A percentile compares a stretch with the other conserved stretches of the same genome.
Evolutionary conservation across 2,888 invertebrate genomes (phyloP).

Genomic region (Azorinus chamasolen): DNA sequence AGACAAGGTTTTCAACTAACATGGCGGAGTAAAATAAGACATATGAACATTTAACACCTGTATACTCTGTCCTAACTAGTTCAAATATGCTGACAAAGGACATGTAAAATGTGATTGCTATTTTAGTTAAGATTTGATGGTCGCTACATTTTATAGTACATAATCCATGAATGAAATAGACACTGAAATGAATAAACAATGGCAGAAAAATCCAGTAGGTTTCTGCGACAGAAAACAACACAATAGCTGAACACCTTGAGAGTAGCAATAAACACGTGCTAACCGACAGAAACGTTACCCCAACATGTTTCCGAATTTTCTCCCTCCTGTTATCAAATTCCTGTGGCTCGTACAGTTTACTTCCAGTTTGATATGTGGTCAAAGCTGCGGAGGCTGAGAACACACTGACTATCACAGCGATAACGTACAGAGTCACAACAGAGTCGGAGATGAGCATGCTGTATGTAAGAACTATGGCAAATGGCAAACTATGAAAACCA

Average conservation of each 20-base stretch:
- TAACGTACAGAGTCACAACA: slow-evolving; percentile 39
- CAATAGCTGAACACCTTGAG: slow-evolving; percentile 67
- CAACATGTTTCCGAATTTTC: slow-evolving; percentile 49
- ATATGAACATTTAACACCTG: slow-evolving; percentile 72
- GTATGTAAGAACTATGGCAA: slow-evolving; percentile 54
- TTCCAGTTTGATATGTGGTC: slow-evolving; percentile 58
- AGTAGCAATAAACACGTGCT: slow-evolving; percentile 65
- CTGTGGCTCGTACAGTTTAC: slow-evolving; percentile 56
- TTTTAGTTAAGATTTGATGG: slow-evolving; percentile 31
- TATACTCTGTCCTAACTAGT: slow-evolving; percentile 56
- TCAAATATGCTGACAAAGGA: slow-evolving; percentile 71
- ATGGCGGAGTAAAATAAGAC: slow-evolving; percentile 73
- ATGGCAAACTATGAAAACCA: slow-evolving; percentile 72
- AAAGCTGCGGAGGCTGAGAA: slow-evolving; percentile 57
- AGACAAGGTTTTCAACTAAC: slow-evolving; percentile 75
- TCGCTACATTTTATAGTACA: slow-evolving; percentile 44
- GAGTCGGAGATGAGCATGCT: slow-evolving; percentile 46
- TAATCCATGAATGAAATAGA: slow-evolving; percentile 50
- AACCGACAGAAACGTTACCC: slow-evolving; percentile 54
- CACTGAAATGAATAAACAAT: slow-evolving; percentile 61
- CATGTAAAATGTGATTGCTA: slow-evolving; percentile 52
- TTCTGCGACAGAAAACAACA: slow-evolving; percentile 58
- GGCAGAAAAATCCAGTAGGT: slow-evolving; percentile 67
- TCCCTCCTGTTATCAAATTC: slow-evolving; percentile 54
- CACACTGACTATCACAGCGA: slow-evolving; percentile 51